Base-by-base conservation (phyloP, 2,888 invertebrate species). In the Nezara viridula region DNA sequence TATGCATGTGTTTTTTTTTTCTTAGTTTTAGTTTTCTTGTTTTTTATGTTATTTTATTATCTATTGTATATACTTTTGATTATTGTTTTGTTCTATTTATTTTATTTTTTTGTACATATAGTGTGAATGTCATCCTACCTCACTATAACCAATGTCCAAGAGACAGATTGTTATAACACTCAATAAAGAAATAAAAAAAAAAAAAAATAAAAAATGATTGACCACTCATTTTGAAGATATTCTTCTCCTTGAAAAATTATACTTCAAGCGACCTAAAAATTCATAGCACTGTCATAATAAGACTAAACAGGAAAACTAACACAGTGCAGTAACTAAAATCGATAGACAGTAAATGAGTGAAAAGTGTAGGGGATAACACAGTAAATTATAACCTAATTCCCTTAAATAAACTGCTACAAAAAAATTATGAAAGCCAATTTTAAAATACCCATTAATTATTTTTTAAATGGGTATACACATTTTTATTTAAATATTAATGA, bases 381-480 rank as follows among this genome's bases (percentile, higher is more conserved):
- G 44, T 9, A 49, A 66, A 60, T 32, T 89, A 86, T 89, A 89
- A 89, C 89, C 89, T 89, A 89, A 86, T 66, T 50, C 49, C 52
- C 32, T 47, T 55, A 88, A 89, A 89, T 89, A 89, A 89, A 86
- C 89, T 89, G 86, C 89, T 89, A 66, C 85, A 89, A 89, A 88
- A 66, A 81, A 81, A 44, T 86, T 27, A 27, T 37, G 47, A 86
- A 86, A 52, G 37, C 47, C n/a, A 50, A 55, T 86, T 47, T 47
- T 44, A 10, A 24, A 24, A 49, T 37, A 52, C 50, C 86, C 32
- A 73, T 37, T 5, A 19, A 60, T 14, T 60, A 27, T 32, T 73
- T 37, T 37, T 37, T 21, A 16, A 37, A 73, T 5, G 37, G 32
- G 6, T 21, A 19, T 73, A 37, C 7, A 0, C 5, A n/a, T 19